Percentiles rank a stretch among this genome's conserved stretches.
Evolutionary conservation across 2,113 vertebrate species (phyloP).

Genomic region (Pelusios castaneus): DNA sequence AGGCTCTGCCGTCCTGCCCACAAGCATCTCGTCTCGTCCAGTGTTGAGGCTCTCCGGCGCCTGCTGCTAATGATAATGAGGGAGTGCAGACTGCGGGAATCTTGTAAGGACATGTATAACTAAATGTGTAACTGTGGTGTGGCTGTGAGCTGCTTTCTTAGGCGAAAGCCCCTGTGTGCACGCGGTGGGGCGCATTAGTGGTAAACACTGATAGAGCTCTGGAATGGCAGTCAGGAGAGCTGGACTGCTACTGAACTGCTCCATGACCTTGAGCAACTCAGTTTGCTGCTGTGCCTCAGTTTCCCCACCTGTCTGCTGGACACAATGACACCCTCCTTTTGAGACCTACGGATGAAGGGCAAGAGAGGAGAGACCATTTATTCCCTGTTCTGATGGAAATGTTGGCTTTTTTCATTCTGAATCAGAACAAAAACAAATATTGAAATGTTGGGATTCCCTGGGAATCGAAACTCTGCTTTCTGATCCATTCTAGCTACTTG

Average conservation of each 20-base stretch:
- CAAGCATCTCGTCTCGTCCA: neutral
- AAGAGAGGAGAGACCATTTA: neutral
- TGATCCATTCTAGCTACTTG: too few relatives aligned
- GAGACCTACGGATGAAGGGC: neutral
- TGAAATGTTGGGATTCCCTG: neutral
- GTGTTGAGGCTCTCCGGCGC: neutral
- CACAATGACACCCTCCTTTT: neutral
- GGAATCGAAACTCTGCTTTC: neutral
- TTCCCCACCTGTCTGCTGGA: neutral
- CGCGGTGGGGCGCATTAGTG: neutral
- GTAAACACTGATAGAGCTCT: accelerated
- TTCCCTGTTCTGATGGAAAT: too few relatives aligned
- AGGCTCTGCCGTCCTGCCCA: neutral
- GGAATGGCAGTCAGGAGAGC: neutral
- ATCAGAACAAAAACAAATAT: neutral
- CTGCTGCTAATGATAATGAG: neutral
- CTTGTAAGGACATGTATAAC: neutral
- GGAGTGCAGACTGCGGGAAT: neutral
- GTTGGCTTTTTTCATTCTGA: neutral
- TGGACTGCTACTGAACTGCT: neutral
- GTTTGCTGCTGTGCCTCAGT: neutral
- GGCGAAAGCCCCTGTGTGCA: accelerated
- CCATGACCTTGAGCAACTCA: neutral
- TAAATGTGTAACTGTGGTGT: neutral
- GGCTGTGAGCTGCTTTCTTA: neutral